phyloP scores from a whole-genome alignment of 2,888 invertebrate genomes.

The Drosophila kanekoi region DNA sequence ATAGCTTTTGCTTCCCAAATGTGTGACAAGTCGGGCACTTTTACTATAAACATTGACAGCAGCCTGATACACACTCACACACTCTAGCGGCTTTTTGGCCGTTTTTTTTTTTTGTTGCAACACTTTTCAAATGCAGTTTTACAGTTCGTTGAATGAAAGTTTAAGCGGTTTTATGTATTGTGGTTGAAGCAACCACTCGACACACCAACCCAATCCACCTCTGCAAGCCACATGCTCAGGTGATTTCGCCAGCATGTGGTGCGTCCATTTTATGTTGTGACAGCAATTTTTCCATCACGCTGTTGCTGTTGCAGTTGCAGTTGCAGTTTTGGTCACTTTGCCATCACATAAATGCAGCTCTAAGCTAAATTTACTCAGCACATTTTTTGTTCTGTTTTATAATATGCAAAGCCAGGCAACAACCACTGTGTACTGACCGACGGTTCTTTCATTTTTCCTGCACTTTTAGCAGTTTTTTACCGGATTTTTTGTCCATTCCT shows the following conservation, averaged over 20 bases:
- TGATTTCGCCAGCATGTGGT: slow-evolving; percentile 36
- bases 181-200: slow-evolving; percentile 41
- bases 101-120: not conserved
- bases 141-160: slow-evolving; percentile 77
- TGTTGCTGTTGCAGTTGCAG: slow-evolving; percentile 50
- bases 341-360: slow-evolving; percentile 71
- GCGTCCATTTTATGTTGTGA: slow-evolving; percentile 69
- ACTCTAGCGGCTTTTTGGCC: slow-evolving; percentile 21
- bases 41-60: slow-evolving; percentile 67
- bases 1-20: slow-evolving; percentile 54
- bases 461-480: slow-evolving; percentile 40
- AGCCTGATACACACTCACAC: slow-evolving; percentile 9
- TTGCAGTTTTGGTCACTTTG: slow-evolving; percentile 70
- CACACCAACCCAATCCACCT: slow-evolving; percentile 2
- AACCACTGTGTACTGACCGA: slow-evolving; percentile 26
- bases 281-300: slow-evolving; percentile 69
- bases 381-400: slow-evolving; percentile 22
- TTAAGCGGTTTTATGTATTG: slow-evolving; percentile 72
- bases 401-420: slow-evolving; percentile 63
- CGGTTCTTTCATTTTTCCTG: slow-evolving; percentile 11
- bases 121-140: slow-evolving; percentile 72
- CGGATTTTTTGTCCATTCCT: slow-evolving; percentile 6
- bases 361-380: slow-evolving; percentile 65
- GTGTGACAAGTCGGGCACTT: slow-evolving; percentile 75
- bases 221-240: slow-evolving; percentile 17